Base-by-base conservation (phyloP, 2,797 vertebrate genomes). In the Smutsia temminckii region DNA sequence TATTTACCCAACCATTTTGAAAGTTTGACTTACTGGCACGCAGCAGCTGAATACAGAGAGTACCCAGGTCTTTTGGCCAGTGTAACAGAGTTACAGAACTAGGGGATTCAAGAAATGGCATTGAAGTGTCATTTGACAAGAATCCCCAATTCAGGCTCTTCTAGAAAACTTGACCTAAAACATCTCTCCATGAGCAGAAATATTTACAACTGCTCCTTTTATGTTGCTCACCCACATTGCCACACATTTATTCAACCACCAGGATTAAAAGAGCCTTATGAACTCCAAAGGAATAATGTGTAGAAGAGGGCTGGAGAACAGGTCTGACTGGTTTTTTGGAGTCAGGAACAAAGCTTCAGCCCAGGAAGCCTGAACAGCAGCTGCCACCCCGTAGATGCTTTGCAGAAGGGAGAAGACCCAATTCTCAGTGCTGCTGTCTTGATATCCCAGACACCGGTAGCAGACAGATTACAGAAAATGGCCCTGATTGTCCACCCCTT, bases 131-230 rank as follows among this genome's bases (percentile, higher is more conserved):
- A 66, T 46, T 46, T 46, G 46, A 46, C 46, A 46, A 46, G 46
- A 46, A 46, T 46, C 10, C 46, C 46, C 46, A 46, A 46, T 46
- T 46, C 11, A 88, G 71, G 11, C 13, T 91, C 53, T 85, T 78
- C 29, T 78, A 88, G 80, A 42, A 93, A 97, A 78, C 49, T 42
- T 93, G 77, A 92, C 71, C 49, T 81, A 72, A 91, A 89, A 84
- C 4, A 53, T 85, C 23, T 86, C 61, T 13, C 12, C 42, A 16
- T n/a, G 11, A 91, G 37, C 64, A 59, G 57, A 75, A 81, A 29
- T 29, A 68, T 72, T 42, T 79, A 61, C 46, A 20, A 46, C 17
- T 91, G 29, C 6, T 93, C 46, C 66, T 79, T 57, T 83, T 42
- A 32, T 34, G 34, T 46, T 57, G 42, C 12, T 64, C 68, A 61